A percentile compares a stretch with the other conserved stretches of the same genome.
These are phyloP conservation scores for Archivesica marissinica DNA, from an alignment of 1,140 invertebrate species.

Conservation along the genomic window DNA sequence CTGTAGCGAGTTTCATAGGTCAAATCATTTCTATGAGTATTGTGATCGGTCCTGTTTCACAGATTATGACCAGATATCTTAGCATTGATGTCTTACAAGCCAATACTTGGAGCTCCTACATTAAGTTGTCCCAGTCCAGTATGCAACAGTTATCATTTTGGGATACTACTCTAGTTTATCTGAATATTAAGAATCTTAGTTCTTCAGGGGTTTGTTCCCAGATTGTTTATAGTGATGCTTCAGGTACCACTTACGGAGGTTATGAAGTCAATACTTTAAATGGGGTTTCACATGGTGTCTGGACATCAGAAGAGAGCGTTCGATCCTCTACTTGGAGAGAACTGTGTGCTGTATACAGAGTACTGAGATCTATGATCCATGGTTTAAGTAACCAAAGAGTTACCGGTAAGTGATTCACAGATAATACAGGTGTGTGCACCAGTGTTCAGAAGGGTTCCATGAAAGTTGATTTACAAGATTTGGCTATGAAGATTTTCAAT, in stretches of 20 bases:
- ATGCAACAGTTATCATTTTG: constrained; percentile 21
- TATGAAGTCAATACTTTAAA: neutral
- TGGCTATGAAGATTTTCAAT: constrained; percentile 38
- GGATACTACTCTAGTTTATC: neutral
- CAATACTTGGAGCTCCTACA: constrained; percentile 26
- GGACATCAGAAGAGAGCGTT: neutral
- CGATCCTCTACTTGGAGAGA: constrained; percentile 46
- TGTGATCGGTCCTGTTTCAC: constrained; percentile 29
- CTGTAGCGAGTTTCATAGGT: constrained; percentile 36
- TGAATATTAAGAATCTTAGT: neutral
- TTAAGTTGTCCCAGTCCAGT: constrained; percentile 8
- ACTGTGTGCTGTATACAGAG: constrained; percentile 3
- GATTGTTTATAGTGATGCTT: constrained; percentile 56
- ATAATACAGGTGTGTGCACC: constrained; percentile 18
- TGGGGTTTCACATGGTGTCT: constrained; percentile 1
- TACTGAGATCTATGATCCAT: neutral
- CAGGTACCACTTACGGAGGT: constrained; percentile 40
- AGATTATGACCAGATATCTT: constrained; percentile 46
- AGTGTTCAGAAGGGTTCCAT: constrained; percentile 36
- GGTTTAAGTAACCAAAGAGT: neutral
- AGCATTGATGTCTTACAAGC: constrained; percentile 14
- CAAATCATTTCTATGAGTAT: constrained; percentile 56
- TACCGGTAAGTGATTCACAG: constrained; percentile 11
- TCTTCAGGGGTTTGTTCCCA: constrained; percentile 3
- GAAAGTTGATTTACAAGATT: constrained; percentile 48